These are phyloP conservation scores for Thripadectes ignobilis DNA, from an alignment of 2,797 vertebrate species.

Conservation along the genomic window DNA sequence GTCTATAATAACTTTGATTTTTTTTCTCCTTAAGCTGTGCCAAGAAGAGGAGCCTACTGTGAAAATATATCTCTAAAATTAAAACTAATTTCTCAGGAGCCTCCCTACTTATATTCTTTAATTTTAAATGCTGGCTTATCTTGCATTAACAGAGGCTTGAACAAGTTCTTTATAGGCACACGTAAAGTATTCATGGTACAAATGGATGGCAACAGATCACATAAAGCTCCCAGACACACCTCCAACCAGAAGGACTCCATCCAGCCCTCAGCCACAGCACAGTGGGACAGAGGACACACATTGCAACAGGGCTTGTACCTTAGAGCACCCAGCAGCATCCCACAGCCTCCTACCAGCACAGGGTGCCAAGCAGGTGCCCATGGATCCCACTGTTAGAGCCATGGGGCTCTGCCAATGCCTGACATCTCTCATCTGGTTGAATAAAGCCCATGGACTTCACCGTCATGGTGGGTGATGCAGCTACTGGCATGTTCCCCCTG, in stretches of 20 bases:
- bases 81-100: not conserved
- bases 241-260: not conserved
- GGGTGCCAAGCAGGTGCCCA: not conserved
- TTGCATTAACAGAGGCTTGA: not conserved
- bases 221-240: accelerated
- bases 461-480: not conserved
- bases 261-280: not conserved
- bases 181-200: accelerated
- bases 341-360: accelerated
- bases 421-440: not conserved
- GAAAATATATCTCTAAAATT: not conserved
- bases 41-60: not conserved
- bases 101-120: not conserved
- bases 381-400: accelerated
- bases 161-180: not conserved
- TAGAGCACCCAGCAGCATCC: not conserved
- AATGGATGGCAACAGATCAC: not conserved
- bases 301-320: not conserved
- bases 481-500: accelerated
- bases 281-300: accelerated
- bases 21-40: not conserved
- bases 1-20: not conserved
- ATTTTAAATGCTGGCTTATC: not conserved
- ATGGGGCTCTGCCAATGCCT: not conserved
- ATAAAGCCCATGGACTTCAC: not conserved